Evolutionary conservation across 2,113 vertebrate genomes (phyloP), one percentile per base, ranked within the genome.

Genomic region (Todiramphus saurophagus): DNA sequence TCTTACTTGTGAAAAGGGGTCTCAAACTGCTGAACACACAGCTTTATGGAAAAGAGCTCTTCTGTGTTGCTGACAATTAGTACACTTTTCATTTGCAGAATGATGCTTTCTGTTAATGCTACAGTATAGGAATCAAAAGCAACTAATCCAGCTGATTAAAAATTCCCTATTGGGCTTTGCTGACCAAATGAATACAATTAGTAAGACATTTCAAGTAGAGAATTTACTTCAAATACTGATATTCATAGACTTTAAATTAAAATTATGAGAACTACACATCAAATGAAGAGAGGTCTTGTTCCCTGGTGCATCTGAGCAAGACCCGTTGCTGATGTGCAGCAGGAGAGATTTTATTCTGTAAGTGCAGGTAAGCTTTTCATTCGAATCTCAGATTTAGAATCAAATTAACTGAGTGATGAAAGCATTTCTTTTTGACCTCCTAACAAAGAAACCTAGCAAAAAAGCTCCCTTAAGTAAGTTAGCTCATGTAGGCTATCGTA

Each of bases 161-260:
- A 73, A 62, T 86, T 93, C 87, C 62, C 78, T 72, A 5, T 41
- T 90, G 96, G 84, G 79, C 37, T 96, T 91, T 91, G 73, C 93
- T 95, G 94, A 90, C 96, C 97, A 96, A 96, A 87, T 69, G 76
- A 90, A 96, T 80, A 80, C 87, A 96, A 92, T 93, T 93, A 97
- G 76, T n/a, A 70, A 96, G 89, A 91, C 30, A 75, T 95, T 97
- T 93, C 48, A 79, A 87, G 86, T 31, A 83, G 55, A 91, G 94
- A 90, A 94, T 92, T 87, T 94, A 51, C 74, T 87, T 73, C 35
- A 88, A 94, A 90, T 91, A 43, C 50, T 74, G 92, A 48, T 92
- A 51, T 93, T 88, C 5, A 0, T 78, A 81, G 74, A 80, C 64
- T 95, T 93, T 76, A 90, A 93, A 89, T 97, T 94, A 95, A 93